Base-by-base conservation (phyloP, 1,140 invertebrate genomes). In the Lepidurus arcticus region DNA sequence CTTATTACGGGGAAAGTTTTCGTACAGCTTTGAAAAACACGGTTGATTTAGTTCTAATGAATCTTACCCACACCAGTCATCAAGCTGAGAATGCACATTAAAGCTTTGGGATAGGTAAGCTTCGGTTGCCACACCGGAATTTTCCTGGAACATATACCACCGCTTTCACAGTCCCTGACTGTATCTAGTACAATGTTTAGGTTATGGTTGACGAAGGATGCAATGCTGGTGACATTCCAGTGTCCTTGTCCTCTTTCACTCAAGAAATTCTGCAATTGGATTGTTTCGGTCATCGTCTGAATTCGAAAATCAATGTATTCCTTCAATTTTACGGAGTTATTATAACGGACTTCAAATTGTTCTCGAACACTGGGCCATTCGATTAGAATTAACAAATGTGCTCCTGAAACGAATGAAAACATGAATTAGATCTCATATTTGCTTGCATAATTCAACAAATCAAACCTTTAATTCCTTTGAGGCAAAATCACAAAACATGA, bases 51-150 rank as follows among this genome's bases (percentile, higher is more conserved):
- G 45, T 7, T 47, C 45, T 7, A 11, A 47, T 47, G 5, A 47
- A 65, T 65, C 53, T 65, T 65, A 65, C 53, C 53, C 53, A 65
- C 53, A 21, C 53, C 53, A 16, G 53, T 65, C 53, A 65, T 65
- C 53, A 65, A 65, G 53, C 53, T 65, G 53, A 65, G 53, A 65
- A 65, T 65, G 53, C 53, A 11, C 16, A 21, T 65, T 65, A 65
- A 65, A 21, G 53, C 53, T 16, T 65, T 65, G 53, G 53, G 0
- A 16, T 65, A 65, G 21, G 53, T 65, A 7, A 65, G 53, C n/a
- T 13, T n/a, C 6, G 53, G 53, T n/a, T 21, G 16, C 53, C 53
- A 65, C 13, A 11, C 53, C 21, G 53, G 53, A 21, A 65, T 4
- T n/a, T 65, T 65, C n/a, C 53, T 65, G 4, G 53, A 65, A 16